phyloP scores from a whole-genome alignment of 2,113 vertebrate species.

The Asarcornis scutulata region DNA sequence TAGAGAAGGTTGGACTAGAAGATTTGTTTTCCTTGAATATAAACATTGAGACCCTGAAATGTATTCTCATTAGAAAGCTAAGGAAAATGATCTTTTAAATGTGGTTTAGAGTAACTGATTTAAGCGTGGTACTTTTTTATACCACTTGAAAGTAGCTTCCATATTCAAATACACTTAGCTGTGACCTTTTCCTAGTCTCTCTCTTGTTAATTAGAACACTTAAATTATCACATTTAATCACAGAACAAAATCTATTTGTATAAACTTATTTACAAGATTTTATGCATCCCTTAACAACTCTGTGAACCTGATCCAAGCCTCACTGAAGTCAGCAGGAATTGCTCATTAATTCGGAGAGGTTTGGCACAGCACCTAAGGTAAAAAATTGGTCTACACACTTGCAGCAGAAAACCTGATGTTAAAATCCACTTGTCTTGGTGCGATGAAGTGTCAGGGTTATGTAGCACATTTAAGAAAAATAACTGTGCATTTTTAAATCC shows the following conservation, averaged over 20 bases:
- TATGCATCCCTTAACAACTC: conserved; percentile 26
- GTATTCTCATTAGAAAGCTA: not conserved
- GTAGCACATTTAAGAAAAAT: not conserved
- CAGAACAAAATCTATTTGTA: conserved; percentile 66
- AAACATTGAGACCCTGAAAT: not conserved
- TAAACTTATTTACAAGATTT: conserved; percentile 55
- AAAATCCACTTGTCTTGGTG: not conserved
- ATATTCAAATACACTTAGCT: conserved; percentile 63
- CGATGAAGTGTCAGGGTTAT: not conserved
- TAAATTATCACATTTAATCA: conserved; percentile 65
- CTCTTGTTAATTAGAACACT: conserved; percentile 57
- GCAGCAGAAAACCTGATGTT: conserved; percentile 25
- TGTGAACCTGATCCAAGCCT: not conserved
- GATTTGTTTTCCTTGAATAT: not conserved
- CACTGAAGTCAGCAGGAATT: conserved; percentile 30
- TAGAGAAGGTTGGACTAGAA: not conserved
- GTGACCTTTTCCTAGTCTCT: conserved; percentile 63
- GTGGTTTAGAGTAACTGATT: conserved; percentile 1
- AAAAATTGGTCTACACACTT: not conserved
- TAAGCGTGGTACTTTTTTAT: not conserved
- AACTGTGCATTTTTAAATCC: not conserved
- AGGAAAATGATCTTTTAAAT: not conserved
- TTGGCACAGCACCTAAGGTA: not conserved
- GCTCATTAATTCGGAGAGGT: conserved; percentile 31
- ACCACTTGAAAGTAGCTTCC: conserved; percentile 41